phyloP scores from a whole-genome alignment of 2,113 vertebrate genomes.

The Hippocampus zosterae region DNA sequence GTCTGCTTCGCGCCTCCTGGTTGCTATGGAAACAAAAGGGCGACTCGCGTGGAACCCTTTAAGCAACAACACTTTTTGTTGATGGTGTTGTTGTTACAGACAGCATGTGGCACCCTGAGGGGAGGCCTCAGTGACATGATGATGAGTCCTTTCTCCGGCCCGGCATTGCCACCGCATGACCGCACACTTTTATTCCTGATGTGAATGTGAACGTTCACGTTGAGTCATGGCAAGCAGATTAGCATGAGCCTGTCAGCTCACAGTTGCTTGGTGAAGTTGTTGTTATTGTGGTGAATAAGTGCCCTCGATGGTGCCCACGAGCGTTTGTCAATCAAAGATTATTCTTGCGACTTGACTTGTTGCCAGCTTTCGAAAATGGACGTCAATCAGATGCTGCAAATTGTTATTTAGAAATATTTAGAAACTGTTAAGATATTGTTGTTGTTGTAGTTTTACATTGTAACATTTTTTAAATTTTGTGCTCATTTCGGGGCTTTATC shows the following conservation, averaged over 20 bases:
- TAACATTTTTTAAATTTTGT: not conserved
- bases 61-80: not conserved
- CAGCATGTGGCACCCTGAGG: slow-evolving; percentile 32
- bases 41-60: not conserved
- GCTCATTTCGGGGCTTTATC: not conserved
- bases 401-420: not conserved
- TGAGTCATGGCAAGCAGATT: slow-evolving; percentile 28
- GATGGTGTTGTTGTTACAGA: slow-evolving; percentile 49
- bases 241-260: slow-evolving; percentile 38
- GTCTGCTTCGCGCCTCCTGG: slow-evolving; percentile 11
- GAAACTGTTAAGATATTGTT: not conserved
- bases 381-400: too few species aligned
- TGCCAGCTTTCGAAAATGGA: not conserved
- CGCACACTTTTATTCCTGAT: slow-evolving; percentile 5
- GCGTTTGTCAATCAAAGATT: not conserved
- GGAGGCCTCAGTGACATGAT: slow-evolving; percentile 33
- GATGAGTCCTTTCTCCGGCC: slow-evolving; percentile 53
- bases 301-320: not conserved
- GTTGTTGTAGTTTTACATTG: too few species aligned
- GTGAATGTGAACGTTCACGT: slow-evolving; percentile 13
- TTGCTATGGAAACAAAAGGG: not conserved
- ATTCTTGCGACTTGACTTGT: not conserved
- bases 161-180: slow-evolving; percentile 39
- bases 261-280: slow-evolving; percentile 18
- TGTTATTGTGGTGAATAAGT: not conserved